Conservation (phyloP, 2,113 vertebrate genomes). For the Zeus faber region DNA sequence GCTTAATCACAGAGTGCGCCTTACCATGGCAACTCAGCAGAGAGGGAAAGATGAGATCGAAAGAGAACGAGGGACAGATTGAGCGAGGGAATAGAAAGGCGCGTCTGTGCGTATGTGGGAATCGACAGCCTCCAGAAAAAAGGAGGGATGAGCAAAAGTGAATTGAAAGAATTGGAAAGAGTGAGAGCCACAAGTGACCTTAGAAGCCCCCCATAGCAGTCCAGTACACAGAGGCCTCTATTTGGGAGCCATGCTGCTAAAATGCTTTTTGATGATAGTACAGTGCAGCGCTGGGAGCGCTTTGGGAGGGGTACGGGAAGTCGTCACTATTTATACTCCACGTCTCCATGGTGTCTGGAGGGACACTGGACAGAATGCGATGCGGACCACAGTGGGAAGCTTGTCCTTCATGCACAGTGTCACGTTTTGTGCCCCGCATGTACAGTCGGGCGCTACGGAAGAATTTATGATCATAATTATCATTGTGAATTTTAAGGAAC, state of each 20-base stretch:
- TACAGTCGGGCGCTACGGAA: no score
- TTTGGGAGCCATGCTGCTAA: no score
- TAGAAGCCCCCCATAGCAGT: no score
- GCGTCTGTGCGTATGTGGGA: no score
- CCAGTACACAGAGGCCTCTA: no score
- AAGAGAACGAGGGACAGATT: not conserved
- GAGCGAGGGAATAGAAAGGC: not conserved
- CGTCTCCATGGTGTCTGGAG: conserved; percentile 47
- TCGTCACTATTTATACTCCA: conserved; percentile 64
- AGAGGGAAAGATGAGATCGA: conserved; percentile 1
- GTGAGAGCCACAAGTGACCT: no score
- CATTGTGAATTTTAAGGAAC: no score
- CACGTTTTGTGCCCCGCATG: no score
- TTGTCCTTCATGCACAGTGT: conserved; percentile 24
- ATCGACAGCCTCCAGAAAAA: no score
- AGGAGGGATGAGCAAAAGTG: conserved; percentile 29
- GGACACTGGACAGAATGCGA: conserved; percentile 36
- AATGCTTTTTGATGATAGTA: no score
- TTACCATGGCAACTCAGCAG: conserved; percentile 25
- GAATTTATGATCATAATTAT: no score
- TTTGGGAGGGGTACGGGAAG: conserved; percentile 62
- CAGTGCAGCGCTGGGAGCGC: no score
- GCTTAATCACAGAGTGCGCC: conserved; percentile 48
- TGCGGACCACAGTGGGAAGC: conserved; percentile 40
- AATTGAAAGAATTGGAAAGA: conserved; percentile 23